These are phyloP conservation scores for Protaetia brevitarsis DNA, from an alignment of 1,140 invertebrate genomes.

Conservation along the genomic window DNA sequence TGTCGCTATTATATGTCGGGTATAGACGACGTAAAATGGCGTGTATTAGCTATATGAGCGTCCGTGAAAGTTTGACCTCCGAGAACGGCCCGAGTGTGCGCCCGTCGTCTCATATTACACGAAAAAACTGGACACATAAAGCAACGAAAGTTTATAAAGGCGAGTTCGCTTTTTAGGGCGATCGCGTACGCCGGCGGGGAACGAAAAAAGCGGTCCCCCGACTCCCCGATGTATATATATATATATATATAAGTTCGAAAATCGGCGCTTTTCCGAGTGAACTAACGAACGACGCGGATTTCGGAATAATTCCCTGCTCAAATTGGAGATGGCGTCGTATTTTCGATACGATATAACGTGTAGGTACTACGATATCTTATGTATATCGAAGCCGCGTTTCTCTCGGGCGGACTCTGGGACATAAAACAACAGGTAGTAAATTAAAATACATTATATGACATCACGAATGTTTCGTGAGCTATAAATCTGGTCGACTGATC, in stretches of 20 bases:
- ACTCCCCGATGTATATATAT: not conserved
- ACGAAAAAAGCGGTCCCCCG: not conserved
- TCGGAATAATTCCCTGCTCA: too few relatives aligned
- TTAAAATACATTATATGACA: not conserved
- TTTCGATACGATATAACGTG: not conserved
- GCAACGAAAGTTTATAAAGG: not conserved
- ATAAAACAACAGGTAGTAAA: slow-evolving; percentile 18
- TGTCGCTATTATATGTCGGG: too few relatives aligned
- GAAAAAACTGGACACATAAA: slow-evolving; percentile 3
- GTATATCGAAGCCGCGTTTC: not conserved
- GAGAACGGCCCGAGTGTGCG: not conserved
- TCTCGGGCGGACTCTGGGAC: not conserved
- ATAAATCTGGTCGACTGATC: not conserved
- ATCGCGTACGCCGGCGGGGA: not conserved
- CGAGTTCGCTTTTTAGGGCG: not conserved
- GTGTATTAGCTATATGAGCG: too few relatives aligned
- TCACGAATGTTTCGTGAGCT: not conserved
- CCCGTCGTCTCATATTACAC: not conserved
- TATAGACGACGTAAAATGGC: too few relatives aligned
- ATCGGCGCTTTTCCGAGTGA: too few relatives aligned
- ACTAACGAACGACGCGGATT: too few relatives aligned
- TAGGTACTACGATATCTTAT: not conserved
- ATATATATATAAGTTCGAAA: too few relatives aligned
- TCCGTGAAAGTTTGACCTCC: slow-evolving; percentile 9
- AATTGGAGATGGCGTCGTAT: too few relatives aligned